Conservation (phyloP, 2,113 vertebrate genomes). For the Anthoscopus minutus region DNA sequence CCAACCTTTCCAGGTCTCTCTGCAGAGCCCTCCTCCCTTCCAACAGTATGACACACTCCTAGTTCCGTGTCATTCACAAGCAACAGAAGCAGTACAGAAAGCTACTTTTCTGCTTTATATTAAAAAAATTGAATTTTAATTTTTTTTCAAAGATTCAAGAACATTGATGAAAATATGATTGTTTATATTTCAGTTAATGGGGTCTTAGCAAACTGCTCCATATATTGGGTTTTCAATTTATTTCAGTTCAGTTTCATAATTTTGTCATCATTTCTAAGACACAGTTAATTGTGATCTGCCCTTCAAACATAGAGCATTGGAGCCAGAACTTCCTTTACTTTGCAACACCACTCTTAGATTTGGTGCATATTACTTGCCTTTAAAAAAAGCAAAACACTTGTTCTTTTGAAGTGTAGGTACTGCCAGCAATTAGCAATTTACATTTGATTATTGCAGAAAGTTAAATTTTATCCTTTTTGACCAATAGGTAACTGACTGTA, state of each 20-base stretch:
- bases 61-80: not conserved
- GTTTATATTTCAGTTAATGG: rapidly evolving
- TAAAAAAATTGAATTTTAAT: not conserved
- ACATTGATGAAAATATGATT: not conserved
- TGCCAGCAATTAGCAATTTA: not conserved
- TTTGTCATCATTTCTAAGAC: not conserved
- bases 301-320: not conserved
- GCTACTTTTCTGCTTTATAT: not conserved
- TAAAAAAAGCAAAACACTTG: not conserved
- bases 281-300: not conserved
- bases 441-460: no score
- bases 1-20: rapidly evolving
- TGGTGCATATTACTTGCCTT: not conserved
- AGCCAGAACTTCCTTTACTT: not conserved
- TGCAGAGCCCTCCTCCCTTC: not conserved
- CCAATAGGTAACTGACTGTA: rapidly evolving
- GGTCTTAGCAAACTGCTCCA: not conserved
- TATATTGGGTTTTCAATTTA: not conserved
- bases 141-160: not conserved
- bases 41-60: not conserved
- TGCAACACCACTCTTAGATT: not conserved
- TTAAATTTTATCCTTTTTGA: not conserved
- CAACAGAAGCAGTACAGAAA: not conserved
- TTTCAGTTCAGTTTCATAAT: not conserved
- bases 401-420: not conserved